Percentiles rank a stretch among this genome's conserved stretches.
Evolutionary conservation across 2,113 vertebrate species (phyloP).

Genomic region (Catharus bicknelli): DNA sequence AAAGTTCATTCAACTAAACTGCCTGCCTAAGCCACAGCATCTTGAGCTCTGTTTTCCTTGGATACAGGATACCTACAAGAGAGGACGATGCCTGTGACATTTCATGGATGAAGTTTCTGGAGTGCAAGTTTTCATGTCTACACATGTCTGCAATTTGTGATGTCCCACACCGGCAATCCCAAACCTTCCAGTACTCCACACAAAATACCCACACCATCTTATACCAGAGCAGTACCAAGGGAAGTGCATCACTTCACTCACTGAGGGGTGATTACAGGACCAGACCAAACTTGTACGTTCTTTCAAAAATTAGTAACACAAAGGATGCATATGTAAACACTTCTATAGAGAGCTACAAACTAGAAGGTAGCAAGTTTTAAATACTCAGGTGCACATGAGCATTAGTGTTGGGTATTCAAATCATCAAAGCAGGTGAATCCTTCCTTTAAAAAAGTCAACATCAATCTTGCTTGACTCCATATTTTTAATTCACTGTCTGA

Average conservation of each 20-base stretch:
- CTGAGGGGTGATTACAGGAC: neutral
- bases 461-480: neutral
- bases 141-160: rapidly evolving
- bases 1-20: neutral
- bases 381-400: neutral
- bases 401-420: neutral
- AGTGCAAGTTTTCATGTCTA: neutral
- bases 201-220: neutral
- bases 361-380: neutral
- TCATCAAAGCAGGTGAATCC: neutral
- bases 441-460: neutral
- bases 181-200: neutral
- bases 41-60: neutral
- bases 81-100: neutral
- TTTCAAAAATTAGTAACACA: neutral
- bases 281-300: neutral
- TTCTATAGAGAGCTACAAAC: neutral
- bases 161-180: neutral
- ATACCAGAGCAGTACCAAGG: neutral
- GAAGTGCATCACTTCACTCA: neutral
- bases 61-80: neutral
- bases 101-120: neutral
- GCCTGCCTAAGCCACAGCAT: constrained; percentile 13
- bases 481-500: neutral
- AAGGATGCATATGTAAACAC: neutral